Conservation (phyloP, 2,888 invertebrate genomes). For the Drosophila testacea region DNA sequence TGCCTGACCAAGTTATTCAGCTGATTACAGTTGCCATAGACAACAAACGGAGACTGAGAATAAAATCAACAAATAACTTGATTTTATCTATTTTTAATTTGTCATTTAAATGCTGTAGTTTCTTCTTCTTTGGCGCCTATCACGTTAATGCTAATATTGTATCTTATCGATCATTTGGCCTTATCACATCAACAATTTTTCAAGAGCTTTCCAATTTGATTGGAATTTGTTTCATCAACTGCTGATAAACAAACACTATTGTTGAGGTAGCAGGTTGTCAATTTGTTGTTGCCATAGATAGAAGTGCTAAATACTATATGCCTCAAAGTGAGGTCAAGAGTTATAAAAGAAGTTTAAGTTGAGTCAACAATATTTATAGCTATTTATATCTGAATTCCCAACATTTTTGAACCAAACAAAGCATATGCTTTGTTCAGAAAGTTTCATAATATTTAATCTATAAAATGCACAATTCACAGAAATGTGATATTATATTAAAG, state of each 20-base stretch:
- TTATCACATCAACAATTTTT: constrained; percentile 22
- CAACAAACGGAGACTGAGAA: constrained; percentile 1
- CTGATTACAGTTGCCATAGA: constrained; percentile 31
- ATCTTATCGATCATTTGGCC: constrained; percentile 33
- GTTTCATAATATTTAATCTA: constrained; percentile 26
- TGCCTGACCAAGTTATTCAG: constrained; percentile 14
- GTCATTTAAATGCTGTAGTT: constrained; percentile 38
- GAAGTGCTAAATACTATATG: neutral
- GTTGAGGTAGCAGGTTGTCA: constrained; percentile 34
- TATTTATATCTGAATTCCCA: constrained; percentile 1
- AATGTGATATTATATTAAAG: constrained; percentile 46
- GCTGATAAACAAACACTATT: constrained; percentile 27
- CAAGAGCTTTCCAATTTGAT: constrained; percentile 13
- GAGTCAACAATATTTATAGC: neutral
- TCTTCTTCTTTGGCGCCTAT: neutral
- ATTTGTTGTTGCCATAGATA: neutral
- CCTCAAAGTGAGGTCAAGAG: neutral
- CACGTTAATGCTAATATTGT: constrained; percentile 8
- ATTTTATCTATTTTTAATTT: constrained; percentile 36
- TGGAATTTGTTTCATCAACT: neutral
- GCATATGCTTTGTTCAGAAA: constrained; percentile 3
- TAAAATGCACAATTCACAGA: constrained; percentile 42
- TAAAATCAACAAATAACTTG: constrained; percentile 19
- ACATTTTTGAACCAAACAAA: constrained; percentile 7
- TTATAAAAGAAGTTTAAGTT: neutral